Conservation (phyloP, 2,888 invertebrate genomes). For the Lasioglossum lativentre region DNA sequence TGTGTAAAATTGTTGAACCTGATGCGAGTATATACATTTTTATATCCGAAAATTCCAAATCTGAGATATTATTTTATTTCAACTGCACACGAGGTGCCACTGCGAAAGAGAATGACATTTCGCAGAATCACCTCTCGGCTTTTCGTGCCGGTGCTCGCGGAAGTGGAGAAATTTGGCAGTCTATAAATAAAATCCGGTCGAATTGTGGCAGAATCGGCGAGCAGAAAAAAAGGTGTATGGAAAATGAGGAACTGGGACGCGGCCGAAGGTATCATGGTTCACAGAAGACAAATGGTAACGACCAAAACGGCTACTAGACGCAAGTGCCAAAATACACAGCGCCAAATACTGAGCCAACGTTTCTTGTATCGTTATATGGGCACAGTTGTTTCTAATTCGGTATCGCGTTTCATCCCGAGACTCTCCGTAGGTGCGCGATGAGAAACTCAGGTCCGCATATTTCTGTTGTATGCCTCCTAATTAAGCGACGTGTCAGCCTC, state of each 20-base stretch:
- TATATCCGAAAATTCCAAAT: background rate
- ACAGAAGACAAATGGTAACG: slow-evolving; percentile 65
- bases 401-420: slow-evolving; percentile 47
- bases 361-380: slow-evolving; percentile 59
- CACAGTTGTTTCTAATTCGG: slow-evolving; percentile 59
- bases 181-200: slow-evolving; percentile 34
- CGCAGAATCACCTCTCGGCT: too few species aligned
- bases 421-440: slow-evolving; percentile 24
- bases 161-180: background rate
- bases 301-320: slow-evolving; percentile 60
- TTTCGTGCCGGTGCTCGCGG: background rate
- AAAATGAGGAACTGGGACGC: slow-evolving; percentile 46
- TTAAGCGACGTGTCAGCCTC: slow-evolving; percentile 15
- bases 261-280: slow-evolving; percentile 52
- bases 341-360: slow-evolving; percentile 62
- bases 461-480: slow-evolving; percentile 30
- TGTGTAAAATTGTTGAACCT: background rate
- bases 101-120: background rate
- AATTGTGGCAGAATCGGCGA: slow-evolving; percentile 12
- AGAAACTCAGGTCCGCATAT: slow-evolving; percentile 39
- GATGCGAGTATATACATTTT: too few species aligned
- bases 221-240: slow-evolving; percentile 12
- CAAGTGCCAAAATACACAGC: slow-evolving; percentile 63
- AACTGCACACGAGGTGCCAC: background rate
- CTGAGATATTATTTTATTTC: background rate